A percentile compares a stretch with the other conserved stretches of the same genome.
These are phyloP conservation scores for Myotis planiceps DNA, from an alignment of 2,797 vertebrate species.

Conservation along the genomic window DNA sequence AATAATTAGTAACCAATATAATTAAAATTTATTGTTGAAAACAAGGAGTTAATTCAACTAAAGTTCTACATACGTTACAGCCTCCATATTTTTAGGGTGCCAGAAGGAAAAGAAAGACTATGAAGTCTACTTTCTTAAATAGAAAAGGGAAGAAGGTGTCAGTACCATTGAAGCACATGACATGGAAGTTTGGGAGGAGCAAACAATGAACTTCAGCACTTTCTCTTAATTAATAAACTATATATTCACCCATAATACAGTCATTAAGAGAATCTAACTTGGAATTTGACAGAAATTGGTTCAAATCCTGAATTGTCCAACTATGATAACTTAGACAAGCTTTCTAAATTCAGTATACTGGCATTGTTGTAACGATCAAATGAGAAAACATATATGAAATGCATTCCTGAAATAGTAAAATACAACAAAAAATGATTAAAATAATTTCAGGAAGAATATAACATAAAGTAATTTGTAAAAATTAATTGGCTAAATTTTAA, in stretches of 20 bases:
- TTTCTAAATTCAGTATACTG: not conserved
- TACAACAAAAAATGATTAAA: not conserved
- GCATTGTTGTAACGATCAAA: not conserved
- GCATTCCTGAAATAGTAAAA: not conserved
- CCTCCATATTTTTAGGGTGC: not conserved
- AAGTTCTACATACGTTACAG: not conserved
- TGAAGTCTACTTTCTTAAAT: not conserved
- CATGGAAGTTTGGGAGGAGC: not conserved
- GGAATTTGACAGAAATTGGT: not conserved
- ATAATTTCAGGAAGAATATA: not conserved
- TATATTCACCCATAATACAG: not conserved
- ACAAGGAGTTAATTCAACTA: not conserved
- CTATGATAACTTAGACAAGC: not conserved
- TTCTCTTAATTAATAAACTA: not conserved
- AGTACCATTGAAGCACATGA: not conserved
- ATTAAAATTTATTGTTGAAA: not conserved
- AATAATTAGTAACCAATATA: not conserved
- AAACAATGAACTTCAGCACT: not conserved
- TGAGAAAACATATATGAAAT: not conserved
- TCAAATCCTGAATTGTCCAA: not conserved
- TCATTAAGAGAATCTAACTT: not conserved
- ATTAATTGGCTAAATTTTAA: not conserved
- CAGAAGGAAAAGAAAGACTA: not conserved
- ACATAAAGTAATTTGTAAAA: not conserved
- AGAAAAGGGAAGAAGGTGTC: not conserved